A percentile compares a stretch with the other conserved stretches of the same genome.
Conservation (phyloP, 1,140 invertebrate genomes). For the Pseudomyrmex concolor region DNA sequence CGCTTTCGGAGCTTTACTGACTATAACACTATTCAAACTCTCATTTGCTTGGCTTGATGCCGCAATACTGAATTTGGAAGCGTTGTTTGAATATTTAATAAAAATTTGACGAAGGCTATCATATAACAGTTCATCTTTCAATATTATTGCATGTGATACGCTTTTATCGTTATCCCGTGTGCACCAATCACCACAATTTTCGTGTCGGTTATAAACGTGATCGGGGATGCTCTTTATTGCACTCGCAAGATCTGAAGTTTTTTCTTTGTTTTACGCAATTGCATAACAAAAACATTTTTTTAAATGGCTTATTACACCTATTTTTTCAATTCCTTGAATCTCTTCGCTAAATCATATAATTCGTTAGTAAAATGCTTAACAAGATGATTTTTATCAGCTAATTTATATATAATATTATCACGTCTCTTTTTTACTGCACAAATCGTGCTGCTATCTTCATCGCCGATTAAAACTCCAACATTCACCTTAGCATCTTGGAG, state of each 20-base stretch:
- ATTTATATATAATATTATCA: background rate
- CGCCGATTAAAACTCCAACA: background rate
- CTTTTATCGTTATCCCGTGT: no score
- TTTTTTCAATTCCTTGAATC: no score
- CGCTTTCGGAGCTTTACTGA: background rate
- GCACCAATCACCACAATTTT: no score
- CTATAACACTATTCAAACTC: background rate
- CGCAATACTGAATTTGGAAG: background rate
- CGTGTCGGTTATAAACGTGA: no score
- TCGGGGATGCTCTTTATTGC: no score
- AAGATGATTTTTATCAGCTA: slow-evolving; percentile 2
- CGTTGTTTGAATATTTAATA: background rate
- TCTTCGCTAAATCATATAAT: no score
- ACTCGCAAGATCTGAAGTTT: no score
- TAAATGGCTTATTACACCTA: no score
- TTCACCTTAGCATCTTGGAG: background rate
- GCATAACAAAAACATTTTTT: no score
- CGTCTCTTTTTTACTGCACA: background rate
- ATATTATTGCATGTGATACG: no score
- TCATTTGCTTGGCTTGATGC: background rate
- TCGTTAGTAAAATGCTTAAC: background rate
- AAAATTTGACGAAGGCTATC: background rate
- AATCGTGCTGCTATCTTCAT: background rate
- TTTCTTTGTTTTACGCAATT: no score
- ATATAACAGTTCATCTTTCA: no score